A percentile compares a stretch with the other conserved stretches of the same genome.
These are phyloP conservation scores for Scaptomyza caliginosa DNA, from an alignment of 2,888 invertebrate species.

Conservation along the genomic window DNA sequence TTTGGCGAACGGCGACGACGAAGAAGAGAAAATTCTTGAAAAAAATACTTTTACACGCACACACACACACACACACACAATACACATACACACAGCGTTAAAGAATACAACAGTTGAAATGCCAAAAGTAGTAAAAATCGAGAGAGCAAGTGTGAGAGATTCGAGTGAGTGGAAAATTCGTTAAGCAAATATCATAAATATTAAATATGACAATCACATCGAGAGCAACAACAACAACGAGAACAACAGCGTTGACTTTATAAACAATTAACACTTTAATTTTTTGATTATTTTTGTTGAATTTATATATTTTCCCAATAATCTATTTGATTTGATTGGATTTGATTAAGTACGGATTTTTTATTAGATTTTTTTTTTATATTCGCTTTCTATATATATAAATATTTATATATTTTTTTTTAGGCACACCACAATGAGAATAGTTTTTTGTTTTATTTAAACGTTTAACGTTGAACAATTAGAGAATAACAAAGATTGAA, in stretches of 20 bases:
- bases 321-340: constrained; percentile 9
- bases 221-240: constrained; percentile 31
- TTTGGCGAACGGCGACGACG: constrained; percentile 32
- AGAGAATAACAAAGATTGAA: constrained; percentile 29
- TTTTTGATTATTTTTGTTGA: constrained; percentile 25
- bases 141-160: constrained; percentile 12
- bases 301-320: not conserved
- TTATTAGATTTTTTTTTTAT: constrained; percentile 12
- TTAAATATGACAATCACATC: constrained; percentile 50
- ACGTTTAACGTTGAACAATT: constrained; percentile 70
- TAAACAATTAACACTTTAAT: constrained; percentile 70
- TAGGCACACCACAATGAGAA: constrained; percentile 69
- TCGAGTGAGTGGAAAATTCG: constrained; percentile 68
- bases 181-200: constrained; percentile 73
- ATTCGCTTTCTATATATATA: no score
- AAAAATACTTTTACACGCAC: constrained; percentile 70
- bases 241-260: constrained; percentile 41
- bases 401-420: constrained; percentile 51
- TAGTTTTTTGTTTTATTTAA: constrained; percentile 18
- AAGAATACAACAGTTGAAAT: constrained; percentile 48
- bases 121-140: constrained; percentile 12
- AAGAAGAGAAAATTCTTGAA: constrained; percentile 75
- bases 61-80: constrained; percentile 46
- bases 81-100: constrained; percentile 51
- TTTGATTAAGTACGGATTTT: constrained; percentile 34